Conservation (phyloP, 2,888 invertebrate species). For the Papilio gigon region DNA sequence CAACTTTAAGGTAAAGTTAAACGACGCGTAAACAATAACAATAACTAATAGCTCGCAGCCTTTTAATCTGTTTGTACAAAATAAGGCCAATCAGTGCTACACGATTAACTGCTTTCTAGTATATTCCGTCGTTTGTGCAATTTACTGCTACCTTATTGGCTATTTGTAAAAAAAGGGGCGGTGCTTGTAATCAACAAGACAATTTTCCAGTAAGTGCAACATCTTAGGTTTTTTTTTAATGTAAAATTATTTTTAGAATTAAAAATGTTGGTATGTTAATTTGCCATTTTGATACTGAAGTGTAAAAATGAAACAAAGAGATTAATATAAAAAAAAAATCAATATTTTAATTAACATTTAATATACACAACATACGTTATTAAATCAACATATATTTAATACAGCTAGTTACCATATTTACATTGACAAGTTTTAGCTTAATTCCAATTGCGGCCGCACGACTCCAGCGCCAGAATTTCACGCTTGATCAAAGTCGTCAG, state of each 20-base stretch:
- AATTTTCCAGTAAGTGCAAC: too few species aligned
- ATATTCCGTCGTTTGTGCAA: too few species aligned
- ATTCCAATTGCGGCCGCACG: background rate
- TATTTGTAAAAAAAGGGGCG: too few species aligned
- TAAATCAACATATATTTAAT: conserved; percentile 23
- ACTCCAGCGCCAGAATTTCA: background rate
- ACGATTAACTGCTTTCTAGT: too few species aligned
- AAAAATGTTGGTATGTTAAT: background rate
- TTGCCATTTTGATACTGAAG: too few species aligned
- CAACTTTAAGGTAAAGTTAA: too few species aligned
- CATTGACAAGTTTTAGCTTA: background rate
- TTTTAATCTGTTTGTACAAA: too few species aligned
- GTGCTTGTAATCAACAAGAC: too few species aligned
- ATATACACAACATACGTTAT: conserved; percentile 37
- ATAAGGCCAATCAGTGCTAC: too few species aligned
- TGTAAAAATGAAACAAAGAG: background rate
- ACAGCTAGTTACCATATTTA: conserved; percentile 31
- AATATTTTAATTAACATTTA: conserved; percentile 37
- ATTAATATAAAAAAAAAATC: conserved; percentile 24
- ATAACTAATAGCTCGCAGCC: too few species aligned
- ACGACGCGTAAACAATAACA: too few species aligned
- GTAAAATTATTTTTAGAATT: background rate
- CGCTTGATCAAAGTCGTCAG: background rate
- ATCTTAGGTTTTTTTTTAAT: background rate
- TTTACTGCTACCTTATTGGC: too few species aligned